Base-by-base conservation (phyloP, 2,797 vertebrate species). In the Pantherophis alleghaniensis region DNA sequence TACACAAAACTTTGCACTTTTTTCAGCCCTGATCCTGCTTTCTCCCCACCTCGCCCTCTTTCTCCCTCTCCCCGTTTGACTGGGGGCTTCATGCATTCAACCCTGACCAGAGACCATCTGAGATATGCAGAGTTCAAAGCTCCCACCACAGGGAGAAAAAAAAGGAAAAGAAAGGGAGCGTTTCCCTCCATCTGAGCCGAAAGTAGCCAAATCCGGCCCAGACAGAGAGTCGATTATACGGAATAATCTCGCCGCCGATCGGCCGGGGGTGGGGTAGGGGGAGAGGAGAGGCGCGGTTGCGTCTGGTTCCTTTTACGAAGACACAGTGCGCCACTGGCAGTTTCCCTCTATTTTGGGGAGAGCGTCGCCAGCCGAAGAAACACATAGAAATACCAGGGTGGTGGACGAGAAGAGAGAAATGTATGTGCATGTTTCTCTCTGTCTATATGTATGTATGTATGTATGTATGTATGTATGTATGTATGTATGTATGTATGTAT, bases 281-380 rank as follows among this genome's bases (percentile, higher is more conserved):
- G 57, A 20, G n/a, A 95, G 26, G 20, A n/a, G 66, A 26, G 66
- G 87, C 18, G 13, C 42, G 32, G 95, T 95, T 96, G 97, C 96
- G 95, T 96, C 96, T 96, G 96, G 96, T 96, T 96, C 95, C 95
- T 96, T 96, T 95, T 96, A 95, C 95, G 96, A 96, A 96, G 93
- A 94, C 95, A 92, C 93, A 95, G 91, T 92, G 93, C 92, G 95
- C 94, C 95, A 95, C 95, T 91, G 94, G 92, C 92, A 86, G n/a
- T 92, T 74, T 11, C 11, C 37, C 37, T 51, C 7, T 20, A 18
- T 37, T 28, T 55, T 59, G 86, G 11, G 24, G 1, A 13, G 42
- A 74, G 69, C 37, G 18, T 9, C 47, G 32, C n/a, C n/a, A 7
- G 20, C 37, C 6, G 37, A 14, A 59, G 42, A 20, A 59, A n/a